Percentiles rank a stretch among this genome's conserved stretches.
phyloP scores from a whole-genome alignment of 2,113 vertebrate genomes.

The Leiothrix lutea region DNA sequence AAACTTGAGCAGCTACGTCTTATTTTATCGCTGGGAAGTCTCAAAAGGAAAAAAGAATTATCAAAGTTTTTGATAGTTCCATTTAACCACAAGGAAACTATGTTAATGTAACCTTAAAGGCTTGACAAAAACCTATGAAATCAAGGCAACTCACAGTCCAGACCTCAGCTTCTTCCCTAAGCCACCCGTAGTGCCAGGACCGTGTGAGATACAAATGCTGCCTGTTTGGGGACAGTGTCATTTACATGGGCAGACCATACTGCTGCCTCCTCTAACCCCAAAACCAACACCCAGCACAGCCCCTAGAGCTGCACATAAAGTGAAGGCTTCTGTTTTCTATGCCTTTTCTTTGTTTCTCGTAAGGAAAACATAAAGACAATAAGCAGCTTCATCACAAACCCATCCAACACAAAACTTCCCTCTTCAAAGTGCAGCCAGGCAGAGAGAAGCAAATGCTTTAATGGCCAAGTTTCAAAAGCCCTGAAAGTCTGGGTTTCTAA shows the following conservation, averaged over 20 bases:
- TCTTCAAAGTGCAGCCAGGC: neutral
- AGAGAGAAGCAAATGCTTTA: neutral
- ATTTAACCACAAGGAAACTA: slow-evolving; percentile 21
- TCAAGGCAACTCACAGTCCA: neutral
- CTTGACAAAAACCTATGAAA: neutral
- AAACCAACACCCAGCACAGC: neutral
- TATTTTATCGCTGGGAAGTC: slow-evolving; percentile 28
- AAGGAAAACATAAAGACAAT: neutral
- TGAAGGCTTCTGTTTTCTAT: rapidly evolving
- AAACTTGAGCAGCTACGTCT: slow-evolving; percentile 17
- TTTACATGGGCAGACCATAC: neutral
- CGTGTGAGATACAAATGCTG: rapidly evolving
- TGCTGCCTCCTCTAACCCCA: neutral
- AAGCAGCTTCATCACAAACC: neutral
- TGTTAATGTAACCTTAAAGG: slow-evolving; percentile 20
- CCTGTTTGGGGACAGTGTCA: neutral
- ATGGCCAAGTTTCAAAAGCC: slow-evolving; percentile 5
- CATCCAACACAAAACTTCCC: neutral
- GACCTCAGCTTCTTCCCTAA: neutral
- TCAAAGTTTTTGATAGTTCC: slow-evolving; percentile 25
- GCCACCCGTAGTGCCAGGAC: neutral
- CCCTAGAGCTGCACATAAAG: neutral
- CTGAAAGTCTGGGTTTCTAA: slow-evolving; percentile 6
- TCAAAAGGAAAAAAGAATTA: slow-evolving; percentile 33
- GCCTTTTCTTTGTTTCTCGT: neutral